These are phyloP conservation scores for Nanorana parkeri DNA, from an alignment of 2,113 vertebrate species.

Conservation along the genomic window DNA sequence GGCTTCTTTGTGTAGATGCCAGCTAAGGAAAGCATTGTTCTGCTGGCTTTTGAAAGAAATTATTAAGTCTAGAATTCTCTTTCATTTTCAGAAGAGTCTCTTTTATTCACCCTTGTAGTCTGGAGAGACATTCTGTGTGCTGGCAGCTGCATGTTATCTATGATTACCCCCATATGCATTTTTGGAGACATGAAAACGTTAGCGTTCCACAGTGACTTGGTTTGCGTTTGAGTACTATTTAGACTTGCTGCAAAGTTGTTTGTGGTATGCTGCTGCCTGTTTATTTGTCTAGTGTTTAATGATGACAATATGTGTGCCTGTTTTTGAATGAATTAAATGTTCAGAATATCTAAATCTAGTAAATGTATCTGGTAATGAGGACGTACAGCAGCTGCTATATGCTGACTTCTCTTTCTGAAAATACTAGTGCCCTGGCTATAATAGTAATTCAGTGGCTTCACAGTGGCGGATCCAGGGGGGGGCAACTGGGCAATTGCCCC, in stretches of 20 bases:
- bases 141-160: conserved; percentile 66
- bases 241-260: conserved; percentile 29
- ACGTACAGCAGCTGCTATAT: too few species aligned
- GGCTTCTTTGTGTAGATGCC: conserved; percentile 55
- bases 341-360: too few species aligned
- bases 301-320: neutral
- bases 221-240: conserved; percentile 23
- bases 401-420: too few species aligned
- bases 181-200: conserved; percentile 60
- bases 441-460: too few species aligned
- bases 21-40: conserved; percentile 51
- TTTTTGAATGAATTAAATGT: neutral
- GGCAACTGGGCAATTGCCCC: too few species aligned
- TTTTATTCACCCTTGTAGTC: conserved; percentile 59
- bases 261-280: neutral
- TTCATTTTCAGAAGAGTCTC: conserved; percentile 23
- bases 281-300: neutral
- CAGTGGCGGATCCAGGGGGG: too few species aligned
- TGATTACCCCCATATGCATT: conserved; percentile 66
- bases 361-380: too few species aligned
- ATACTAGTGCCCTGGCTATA: too few species aligned
- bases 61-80: accelerated
- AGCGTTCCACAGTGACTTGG: conserved; percentile 13
- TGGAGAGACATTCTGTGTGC: conserved; percentile 65
- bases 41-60: conserved; percentile 43